Conservation (phyloP, 37 sponge, comb jelly and placozoan genomes). For the Agelas oroides region DNA sequence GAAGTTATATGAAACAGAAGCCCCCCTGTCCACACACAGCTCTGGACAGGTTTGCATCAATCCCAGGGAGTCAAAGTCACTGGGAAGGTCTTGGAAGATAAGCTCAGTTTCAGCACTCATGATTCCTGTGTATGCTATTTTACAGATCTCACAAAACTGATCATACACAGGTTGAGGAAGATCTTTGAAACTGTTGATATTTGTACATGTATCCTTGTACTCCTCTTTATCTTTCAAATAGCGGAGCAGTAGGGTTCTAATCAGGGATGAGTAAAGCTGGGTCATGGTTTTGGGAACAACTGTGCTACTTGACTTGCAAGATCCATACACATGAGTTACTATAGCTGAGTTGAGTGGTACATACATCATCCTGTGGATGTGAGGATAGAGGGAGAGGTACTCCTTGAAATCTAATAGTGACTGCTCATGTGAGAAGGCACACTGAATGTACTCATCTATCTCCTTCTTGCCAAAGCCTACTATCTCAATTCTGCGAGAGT, state of each 20-base stretch:
- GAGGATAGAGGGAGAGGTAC: slow-evolving; percentile 20
- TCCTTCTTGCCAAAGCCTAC: slow-evolving; percentile 21
- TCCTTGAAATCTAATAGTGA: background rate
- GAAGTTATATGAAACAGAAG: slow-evolving; percentile 4
- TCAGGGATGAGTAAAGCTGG: slow-evolving; percentile 25
- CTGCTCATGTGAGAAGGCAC: background rate
- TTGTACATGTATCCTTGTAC: background rate
- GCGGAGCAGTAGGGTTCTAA: background rate
- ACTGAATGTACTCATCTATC: slow-evolving; percentile 8
- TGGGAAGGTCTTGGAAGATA: background rate
- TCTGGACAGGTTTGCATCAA: too few species aligned
- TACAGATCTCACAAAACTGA: background rate
- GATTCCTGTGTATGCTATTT: slow-evolving; percentile 5
- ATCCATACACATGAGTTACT: background rate
- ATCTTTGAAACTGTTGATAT: background rate
- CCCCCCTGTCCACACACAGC: too few species aligned
- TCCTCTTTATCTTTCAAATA: background rate
- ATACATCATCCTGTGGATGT: slow-evolving; percentile 24
- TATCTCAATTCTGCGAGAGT: slow-evolving; percentile 2
- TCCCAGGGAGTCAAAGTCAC: too few species aligned
- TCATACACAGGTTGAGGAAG: background rate
- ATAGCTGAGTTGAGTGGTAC: slow-evolving; percentile 36
- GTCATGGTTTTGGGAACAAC: slow-evolving; percentile 36
- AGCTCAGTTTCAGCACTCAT: background rate
- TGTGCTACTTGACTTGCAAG: too few species aligned